phyloP scores from a whole-genome alignment of 2,888 invertebrate species.

The Standfussiana lucernea region DNA sequence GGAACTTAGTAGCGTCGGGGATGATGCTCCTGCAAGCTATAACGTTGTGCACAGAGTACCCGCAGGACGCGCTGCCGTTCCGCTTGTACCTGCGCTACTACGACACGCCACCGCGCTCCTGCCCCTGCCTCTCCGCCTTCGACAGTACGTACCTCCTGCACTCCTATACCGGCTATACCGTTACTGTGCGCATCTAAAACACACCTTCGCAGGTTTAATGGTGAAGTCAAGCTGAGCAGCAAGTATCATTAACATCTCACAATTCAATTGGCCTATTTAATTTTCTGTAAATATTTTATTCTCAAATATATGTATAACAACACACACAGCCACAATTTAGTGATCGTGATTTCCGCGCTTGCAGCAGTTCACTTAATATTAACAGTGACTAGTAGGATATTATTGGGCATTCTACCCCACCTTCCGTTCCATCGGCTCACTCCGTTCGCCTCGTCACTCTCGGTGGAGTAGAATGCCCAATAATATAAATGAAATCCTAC shows the following conservation, averaged over 20 bases:
- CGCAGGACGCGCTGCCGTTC: conserved; percentile 76
- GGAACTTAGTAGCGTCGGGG: background rate
- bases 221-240: background rate
- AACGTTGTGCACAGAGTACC: conserved; percentile 67
- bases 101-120: conserved; percentile 69
- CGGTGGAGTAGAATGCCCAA: too few species aligned
- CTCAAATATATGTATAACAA: too few species aligned
- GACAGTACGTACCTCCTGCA: conserved; percentile 56
- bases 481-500: too few species aligned
- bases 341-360: background rate
- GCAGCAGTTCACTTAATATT: background rate
- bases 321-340: background rate
- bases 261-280: background rate
- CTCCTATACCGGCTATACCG: background rate
- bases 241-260: background rate
- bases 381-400: background rate
- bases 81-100: conserved; percentile 79
- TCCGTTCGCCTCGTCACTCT: too few species aligned
- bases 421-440: too few species aligned
- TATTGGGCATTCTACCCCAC: too few species aligned
- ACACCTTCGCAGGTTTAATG: background rate
- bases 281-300: too few species aligned
- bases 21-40: background rate
- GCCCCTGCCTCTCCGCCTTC: conserved; percentile 68
- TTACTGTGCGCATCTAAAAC: background rate